Evolutionary conservation across 2,888 invertebrate species (phyloP).

Genomic region (Octodonta nipae): DNA sequence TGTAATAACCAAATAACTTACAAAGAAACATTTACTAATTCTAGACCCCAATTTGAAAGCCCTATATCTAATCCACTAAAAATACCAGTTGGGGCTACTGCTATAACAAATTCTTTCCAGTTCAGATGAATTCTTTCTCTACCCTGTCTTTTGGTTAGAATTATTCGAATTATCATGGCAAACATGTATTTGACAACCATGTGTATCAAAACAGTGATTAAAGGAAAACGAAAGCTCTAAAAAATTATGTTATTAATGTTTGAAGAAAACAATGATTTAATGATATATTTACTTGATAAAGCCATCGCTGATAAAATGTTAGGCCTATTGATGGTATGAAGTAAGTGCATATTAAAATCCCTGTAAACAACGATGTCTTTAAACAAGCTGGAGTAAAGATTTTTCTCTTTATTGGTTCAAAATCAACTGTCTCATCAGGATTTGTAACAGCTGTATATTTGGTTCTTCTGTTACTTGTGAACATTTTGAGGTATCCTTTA

Average conservation of each 20-base stretch:
- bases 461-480: constrained; percentile 9
- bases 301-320: constrained; percentile 93
- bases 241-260: constrained; percentile 12
- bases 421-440: constrained; percentile 20
- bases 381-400: constrained; percentile 28
- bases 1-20: constrained; percentile 36
- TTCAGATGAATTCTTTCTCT: constrained; percentile 53
- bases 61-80: constrained; percentile 95
- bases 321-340: constrained; percentile 86
- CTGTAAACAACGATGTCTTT: constrained; percentile 31
- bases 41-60: constrained; percentile 95
- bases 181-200: constrained; percentile 76
- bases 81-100: constrained; percentile 73
- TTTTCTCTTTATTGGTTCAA: constrained; percentile 25
- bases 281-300: constrained; percentile 53
- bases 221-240: constrained; percentile 76
- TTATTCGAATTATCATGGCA: constrained; percentile 53
- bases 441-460: constrained; percentile 13
- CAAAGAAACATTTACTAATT: constrained; percentile 84
- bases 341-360: constrained; percentile 61
- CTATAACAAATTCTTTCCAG: constrained; percentile 64
- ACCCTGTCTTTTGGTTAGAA: constrained; percentile 44
- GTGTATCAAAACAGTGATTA: constrained; percentile 83
- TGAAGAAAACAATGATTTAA: neutral
- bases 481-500: neutral